phyloP scores from a whole-genome alignment of 2,113 vertebrate genomes.

The Coptodon rendalli region DNA sequence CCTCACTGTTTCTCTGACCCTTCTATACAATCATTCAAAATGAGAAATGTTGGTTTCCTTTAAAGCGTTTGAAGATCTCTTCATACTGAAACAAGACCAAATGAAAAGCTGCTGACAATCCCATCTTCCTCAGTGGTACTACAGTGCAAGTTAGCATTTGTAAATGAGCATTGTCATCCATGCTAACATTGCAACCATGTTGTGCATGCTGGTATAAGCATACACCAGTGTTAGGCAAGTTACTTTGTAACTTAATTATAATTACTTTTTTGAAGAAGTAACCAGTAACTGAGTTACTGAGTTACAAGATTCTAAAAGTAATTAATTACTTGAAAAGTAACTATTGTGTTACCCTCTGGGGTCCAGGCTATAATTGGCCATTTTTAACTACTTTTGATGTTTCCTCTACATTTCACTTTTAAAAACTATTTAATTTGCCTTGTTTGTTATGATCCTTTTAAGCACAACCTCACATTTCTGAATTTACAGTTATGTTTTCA shows the following conservation, averaged over 20 bases:
- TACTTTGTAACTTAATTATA: not conserved
- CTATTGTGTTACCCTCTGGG: no score
- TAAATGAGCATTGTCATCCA: not conserved
- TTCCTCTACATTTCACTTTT: no score
- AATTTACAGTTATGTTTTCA: no score
- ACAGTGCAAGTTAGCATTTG: not conserved
- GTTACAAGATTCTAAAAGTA: no score
- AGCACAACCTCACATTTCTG: no score
- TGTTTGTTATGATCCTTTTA: no score
- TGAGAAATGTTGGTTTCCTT: not conserved
- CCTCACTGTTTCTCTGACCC: not conserved
- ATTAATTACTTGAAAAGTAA: no score
- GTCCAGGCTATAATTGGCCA: no score
- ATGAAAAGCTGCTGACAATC: not conserved
- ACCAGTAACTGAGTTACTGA: not conserved
- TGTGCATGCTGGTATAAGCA: not conserved
- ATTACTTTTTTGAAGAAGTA: not conserved
- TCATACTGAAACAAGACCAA: not conserved
- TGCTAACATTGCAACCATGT: not conserved
- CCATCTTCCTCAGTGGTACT: not conserved
- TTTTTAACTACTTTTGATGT: no score
- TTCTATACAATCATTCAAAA: not conserved
- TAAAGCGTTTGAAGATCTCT: not conserved
- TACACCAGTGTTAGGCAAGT: not conserved
- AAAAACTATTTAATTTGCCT: no score